Evolutionary conservation across 2,797 vertebrate species (phyloP), one percentile per base, ranked within the genome.

Genomic region (Dermochelys coriacea): DNA sequence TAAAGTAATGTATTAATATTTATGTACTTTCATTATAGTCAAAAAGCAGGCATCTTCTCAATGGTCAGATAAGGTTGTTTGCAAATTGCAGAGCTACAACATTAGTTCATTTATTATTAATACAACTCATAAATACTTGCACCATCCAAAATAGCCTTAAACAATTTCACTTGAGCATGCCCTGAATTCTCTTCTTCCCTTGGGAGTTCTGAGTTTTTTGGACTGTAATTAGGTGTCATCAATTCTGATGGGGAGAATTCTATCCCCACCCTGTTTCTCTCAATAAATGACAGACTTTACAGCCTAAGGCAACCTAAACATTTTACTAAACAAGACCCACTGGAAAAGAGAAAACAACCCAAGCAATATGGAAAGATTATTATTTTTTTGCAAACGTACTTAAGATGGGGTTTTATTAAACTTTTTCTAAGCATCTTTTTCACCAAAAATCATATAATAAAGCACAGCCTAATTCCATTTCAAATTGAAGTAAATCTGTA

Each of bases 41-140:
- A 95, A 90, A 97, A 97, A 95, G 34, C 41, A 89, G 89, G 92
- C 83, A 90, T 95, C 85, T 94, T 97, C 90, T 93, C 92, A 93
- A 83, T 7, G 75, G 97, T 98, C 97, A 98, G 96, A 97, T 95
- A 93, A 97, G 93, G 84, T 96, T 96, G 85, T 97, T 96, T 98
- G 94, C 87, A 97, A 97, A 97, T 88, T 97, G 87, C 86, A 95
- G 81, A 93, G 81, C 77, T 97, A 93, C 93, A 96, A 82, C 93
- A 86, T 86, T 89, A 86, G 12, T 87, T 97, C 86, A 97, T 98
- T 94, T 97, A 98, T 98, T 98, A 98, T 98, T 98, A 97, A 98
- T 95, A 74, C 54, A 93, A 64, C 94, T 98, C 97, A 98, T 98
- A 98, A 98, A 98, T 97, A 97, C 95, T 86, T 87, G 91, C 88